A percentile compares a stretch with the other conserved stretches of the same genome.
phyloP scores from a whole-genome alignment of 2,113 vertebrate genomes.

The Passer domesticus region DNA sequence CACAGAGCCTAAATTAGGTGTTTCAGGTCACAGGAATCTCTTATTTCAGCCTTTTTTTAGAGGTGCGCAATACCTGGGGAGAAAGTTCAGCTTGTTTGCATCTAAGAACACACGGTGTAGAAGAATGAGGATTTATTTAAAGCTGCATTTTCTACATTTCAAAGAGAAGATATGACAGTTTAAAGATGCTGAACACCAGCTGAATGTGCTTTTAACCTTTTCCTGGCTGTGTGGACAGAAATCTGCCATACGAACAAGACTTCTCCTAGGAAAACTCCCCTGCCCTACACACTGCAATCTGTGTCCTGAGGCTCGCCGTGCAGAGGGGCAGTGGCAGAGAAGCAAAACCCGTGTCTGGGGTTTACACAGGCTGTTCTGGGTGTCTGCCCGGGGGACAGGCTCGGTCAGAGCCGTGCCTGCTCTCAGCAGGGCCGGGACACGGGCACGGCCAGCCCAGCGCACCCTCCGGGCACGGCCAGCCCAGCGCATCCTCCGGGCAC shows the following conservation, averaged over 20 bases:
- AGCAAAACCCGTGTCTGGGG: rapidly evolving
- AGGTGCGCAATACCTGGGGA: background rate
- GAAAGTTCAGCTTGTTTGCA: slow-evolving; percentile 17
- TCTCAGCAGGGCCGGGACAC: too few relatives aligned
- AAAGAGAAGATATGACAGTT: background rate
- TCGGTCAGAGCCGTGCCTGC: too few relatives aligned
- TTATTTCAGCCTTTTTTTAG: slow-evolving; percentile 2
- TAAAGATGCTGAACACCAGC: background rate
- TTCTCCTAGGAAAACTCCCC: background rate
- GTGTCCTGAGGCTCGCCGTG: background rate
- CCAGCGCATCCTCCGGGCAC: too few relatives aligned
- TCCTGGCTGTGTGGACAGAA: background rate
- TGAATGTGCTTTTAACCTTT: background rate
- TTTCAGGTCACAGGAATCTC: slow-evolving; percentile 16
- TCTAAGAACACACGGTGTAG: background rate
- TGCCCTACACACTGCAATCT: background rate
- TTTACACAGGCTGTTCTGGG: rapidly evolving
- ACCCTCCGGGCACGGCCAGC: rapidly evolving
- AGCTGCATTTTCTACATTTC: background rate
- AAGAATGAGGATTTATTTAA: slow-evolving; percentile 8
- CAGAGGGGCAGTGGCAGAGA: background rate
- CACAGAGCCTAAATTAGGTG: slow-evolving; percentile 26
- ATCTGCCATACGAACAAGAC: background rate
- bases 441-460: too few relatives aligned
- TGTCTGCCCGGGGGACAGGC: rapidly evolving